phyloP scores from a whole-genome alignment of 2,888 invertebrate species.

The Diachrysia chrysitis region DNA sequence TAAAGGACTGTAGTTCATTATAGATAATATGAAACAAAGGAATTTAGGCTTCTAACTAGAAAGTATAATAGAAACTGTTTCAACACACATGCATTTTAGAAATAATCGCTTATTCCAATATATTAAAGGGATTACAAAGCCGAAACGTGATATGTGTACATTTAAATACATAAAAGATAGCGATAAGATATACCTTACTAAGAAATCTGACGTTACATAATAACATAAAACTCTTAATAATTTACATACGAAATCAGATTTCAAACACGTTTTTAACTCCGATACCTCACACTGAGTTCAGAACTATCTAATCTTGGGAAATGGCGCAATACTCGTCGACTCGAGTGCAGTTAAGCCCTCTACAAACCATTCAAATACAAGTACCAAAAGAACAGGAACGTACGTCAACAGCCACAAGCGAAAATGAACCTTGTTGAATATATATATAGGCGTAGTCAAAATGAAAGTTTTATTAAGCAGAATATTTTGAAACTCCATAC shows the following conservation, averaged over 20 bases:
- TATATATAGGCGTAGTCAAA: neutral
- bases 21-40: neutral
- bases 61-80: neutral
- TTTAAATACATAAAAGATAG: neutral
- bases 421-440: neutral
- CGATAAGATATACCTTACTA: neutral
- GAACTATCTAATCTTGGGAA: slow-evolving; percentile 9
- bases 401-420: neutral
- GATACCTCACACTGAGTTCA: slow-evolving; percentile 18
- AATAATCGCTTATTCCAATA: neutral
- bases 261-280: slow-evolving; percentile 15
- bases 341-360: slow-evolving; percentile 37
- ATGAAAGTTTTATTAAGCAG: slow-evolving; percentile 11
- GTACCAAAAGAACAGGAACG: neutral
- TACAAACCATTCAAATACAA: slow-evolving; percentile 36
- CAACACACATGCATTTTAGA: neutral
- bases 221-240: slow-evolving; percentile 1
- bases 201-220: neutral
- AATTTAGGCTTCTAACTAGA: neutral
- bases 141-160: neutral
- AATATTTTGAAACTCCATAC: slow-evolving; percentile 46
- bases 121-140: neutral
- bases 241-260: neutral
- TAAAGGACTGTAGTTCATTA: neutral
- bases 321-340: slow-evolving; percentile 33